Evolutionary conservation across 2,113 vertebrate species (phyloP), one percentile per base, ranked within the genome.

Genomic region (Patagioenas fasciata): DNA sequence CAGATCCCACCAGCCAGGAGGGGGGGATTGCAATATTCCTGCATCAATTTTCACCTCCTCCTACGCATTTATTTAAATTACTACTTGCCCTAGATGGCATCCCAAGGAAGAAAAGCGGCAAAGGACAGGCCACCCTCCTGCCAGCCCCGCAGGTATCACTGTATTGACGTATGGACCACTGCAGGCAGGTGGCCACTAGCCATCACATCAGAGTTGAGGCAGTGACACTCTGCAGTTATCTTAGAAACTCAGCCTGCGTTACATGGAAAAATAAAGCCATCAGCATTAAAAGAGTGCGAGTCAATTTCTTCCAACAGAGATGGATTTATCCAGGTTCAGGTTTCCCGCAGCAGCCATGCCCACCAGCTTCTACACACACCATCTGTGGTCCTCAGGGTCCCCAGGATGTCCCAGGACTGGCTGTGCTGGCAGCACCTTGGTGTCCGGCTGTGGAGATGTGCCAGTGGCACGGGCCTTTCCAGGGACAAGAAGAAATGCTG

Each of bases 401-500:
- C 26, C 25, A 25, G 2, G 73, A 42, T 80, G 83, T 14, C 62
- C 38, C 57, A 83, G 48, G 42, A 13, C n/a, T 23, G 21, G 58
- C 70, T 10, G 24, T 0, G 0, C 13, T 6, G 5, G 57, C 28
- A 66, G n/a, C 29, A 64, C 5, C 20, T 3, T 2, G 14, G 13
- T 8, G 32, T 23, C n/a, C 38, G 79, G 48, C 31, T 28, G 26
- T 4, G 29, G 65, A 38, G 69, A 42, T 10, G 15, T 42, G 67
- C 44, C 14, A 3, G 34, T 6, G 31, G 54, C 29, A 62, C 0
- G 0, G 10, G 25, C 7, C 34, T 13, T 28, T 42, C 36, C 47
- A 17, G 7, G 21, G 28, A 66, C 13, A 10, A 34, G 66, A 47
- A 66, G 40, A 78, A 85, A 83, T 1, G 1, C 21, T 0, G 0